Percentiles rank a stretch among this genome's conserved stretches.
Conservation (phyloP, 1,140 invertebrate genomes). For the Sitobion miscanthi region DNA sequence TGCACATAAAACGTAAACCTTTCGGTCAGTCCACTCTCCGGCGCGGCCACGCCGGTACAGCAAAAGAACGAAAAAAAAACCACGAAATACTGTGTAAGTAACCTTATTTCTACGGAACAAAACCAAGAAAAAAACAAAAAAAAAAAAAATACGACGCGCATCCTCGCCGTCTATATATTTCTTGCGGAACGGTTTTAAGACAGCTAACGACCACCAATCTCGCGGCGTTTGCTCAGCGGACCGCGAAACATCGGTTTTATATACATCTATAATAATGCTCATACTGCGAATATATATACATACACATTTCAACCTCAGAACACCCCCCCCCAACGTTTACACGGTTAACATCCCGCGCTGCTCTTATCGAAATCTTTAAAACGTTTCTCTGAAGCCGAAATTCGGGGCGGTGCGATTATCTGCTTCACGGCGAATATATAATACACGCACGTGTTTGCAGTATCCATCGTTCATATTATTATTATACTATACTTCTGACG, state of each 20-base stretch:
- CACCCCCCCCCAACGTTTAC: background rate
- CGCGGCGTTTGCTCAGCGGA: constrained; percentile 15
- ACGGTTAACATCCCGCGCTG: background rate
- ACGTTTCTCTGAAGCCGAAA: background rate
- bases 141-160: background rate
- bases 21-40: background rate
- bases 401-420: background rate
- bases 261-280: background rate
- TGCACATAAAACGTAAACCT: constrained; percentile 44
- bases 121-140: background rate
- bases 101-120: constrained; percentile 27
- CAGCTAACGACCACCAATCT: constrained; percentile 45
- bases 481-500: background rate
- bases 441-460: too few species aligned
- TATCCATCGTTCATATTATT: too few species aligned
- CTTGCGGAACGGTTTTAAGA: constrained; percentile 43
- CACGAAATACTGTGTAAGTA: background rate
- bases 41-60: background rate
- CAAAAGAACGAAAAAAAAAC: constrained; percentile 17
- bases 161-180: constrained; percentile 7
- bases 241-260: constrained; percentile 32
- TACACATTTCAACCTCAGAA: background rate
- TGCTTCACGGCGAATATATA: background rate
- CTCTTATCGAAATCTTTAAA: background rate
- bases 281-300: background rate